phyloP scores from a whole-genome alignment of 2,113 vertebrate genomes.

The Semnornis frantzii region DNA sequence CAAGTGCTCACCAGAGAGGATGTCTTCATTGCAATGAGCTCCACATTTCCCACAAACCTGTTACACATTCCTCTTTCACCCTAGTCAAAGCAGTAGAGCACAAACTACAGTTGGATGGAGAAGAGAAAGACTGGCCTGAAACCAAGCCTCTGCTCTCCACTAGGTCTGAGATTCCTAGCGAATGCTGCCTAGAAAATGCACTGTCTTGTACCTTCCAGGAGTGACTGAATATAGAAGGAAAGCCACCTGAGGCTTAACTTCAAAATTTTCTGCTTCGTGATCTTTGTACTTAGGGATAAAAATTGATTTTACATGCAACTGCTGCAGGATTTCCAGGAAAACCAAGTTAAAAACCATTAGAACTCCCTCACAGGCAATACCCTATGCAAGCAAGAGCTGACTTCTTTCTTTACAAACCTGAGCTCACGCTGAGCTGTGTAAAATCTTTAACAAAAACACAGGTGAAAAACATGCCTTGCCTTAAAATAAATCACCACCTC shows the following conservation, averaged over 20 bases:
- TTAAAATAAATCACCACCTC: not conserved
- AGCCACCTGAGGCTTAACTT: conserved; percentile 15
- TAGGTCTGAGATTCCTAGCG: not conserved
- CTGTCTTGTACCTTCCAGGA: not conserved
- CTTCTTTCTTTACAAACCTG: not conserved
- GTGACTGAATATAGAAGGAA: not conserved
- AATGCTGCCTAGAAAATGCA: not conserved
- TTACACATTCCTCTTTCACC: not conserved
- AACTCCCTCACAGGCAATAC: not conserved
- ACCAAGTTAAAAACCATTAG: not conserved
- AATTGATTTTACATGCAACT: conserved; percentile 28
- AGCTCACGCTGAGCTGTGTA: not conserved
- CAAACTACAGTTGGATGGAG: not conserved
- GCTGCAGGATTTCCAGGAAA: conserved; percentile 19
- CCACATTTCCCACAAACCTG: not conserved
- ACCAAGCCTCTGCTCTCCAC: not conserved
- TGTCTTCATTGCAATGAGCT: not conserved
- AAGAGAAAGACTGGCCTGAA: not conserved
- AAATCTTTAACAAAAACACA: not conserved
- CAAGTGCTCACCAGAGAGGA: not conserved
- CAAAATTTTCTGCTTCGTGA: conserved; percentile 45
- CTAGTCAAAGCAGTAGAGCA: not conserved
- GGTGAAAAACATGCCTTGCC: not conserved
- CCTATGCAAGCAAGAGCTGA: fast-evolving
- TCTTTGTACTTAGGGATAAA: conserved; percentile 39